Percentiles rank a stretch among this genome's conserved stretches.
Conservation (phyloP, 2,888 invertebrate genomes). For the Laspeyria flexula region DNA sequence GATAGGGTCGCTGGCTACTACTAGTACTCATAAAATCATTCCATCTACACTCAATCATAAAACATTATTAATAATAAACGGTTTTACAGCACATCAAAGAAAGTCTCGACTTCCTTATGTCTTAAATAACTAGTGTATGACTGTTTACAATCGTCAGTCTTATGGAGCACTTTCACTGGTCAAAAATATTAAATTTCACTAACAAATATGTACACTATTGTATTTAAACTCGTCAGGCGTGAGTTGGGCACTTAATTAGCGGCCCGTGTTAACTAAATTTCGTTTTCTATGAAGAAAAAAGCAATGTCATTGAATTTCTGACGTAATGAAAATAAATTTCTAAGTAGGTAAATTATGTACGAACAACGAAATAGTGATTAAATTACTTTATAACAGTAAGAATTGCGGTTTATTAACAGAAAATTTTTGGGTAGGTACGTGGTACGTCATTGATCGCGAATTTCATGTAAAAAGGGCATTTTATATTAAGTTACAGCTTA, state of each 20-base stretch:
- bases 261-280: not conserved
- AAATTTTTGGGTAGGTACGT: too few species aligned
- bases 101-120: constrained; percentile 27
- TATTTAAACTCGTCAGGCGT: constrained; percentile 18
- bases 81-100: constrained; percentile 13
- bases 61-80: not conserved
- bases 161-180: constrained; percentile 46
- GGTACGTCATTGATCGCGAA: too few species aligned
- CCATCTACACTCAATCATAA: constrained; percentile 3
- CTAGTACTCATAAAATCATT: not conserved
- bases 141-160: constrained; percentile 32
- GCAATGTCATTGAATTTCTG: not conserved
- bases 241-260: constrained; percentile 9
- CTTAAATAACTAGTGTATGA: constrained; percentile 24
- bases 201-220: constrained; percentile 26
- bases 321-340: not conserved
- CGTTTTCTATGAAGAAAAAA: not conserved
- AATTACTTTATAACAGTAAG: too few species aligned
- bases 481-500: too few species aligned
- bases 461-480: too few species aligned
- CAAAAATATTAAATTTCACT: constrained; percentile 47
- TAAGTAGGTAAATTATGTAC: not conserved
- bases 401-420: not conserved
- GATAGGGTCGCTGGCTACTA: too few species aligned
- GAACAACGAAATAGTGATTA: not conserved